Percentiles rank a stretch among this genome's conserved stretches.
Conservation (phyloP, 2,113 vertebrate species). For the Apaloderma vittatum region DNA sequence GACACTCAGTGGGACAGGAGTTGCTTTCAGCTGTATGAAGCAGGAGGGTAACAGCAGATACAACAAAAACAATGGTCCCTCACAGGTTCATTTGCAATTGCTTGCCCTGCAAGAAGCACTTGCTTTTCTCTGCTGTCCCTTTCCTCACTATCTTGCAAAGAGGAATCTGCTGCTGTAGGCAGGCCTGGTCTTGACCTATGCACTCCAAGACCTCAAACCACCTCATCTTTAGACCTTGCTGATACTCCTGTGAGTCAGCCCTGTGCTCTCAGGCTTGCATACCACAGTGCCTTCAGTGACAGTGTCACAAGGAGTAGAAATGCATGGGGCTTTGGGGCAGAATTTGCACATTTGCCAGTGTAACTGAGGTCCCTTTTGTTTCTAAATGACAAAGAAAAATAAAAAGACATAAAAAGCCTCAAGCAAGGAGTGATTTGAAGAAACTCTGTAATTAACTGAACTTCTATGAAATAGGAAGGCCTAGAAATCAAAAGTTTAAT, state of each 20-base stretch:
- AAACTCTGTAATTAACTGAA: slow-evolving; percentile 4
- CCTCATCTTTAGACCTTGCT: neutral
- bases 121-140: neutral
- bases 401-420: slow-evolving; percentile 1
- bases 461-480: neutral
- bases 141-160: neutral
- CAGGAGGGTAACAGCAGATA: neutral
- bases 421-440: neutral
- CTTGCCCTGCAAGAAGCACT: neutral
- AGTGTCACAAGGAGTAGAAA: neutral
- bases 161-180: neutral
- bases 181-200: slow-evolving; percentile 1
- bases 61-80: neutral
- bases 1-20: neutral
- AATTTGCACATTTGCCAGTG: neutral
- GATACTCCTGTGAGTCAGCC: neutral
- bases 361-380: neutral
- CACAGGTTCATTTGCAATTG: accelerated
- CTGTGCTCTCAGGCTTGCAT: neutral
- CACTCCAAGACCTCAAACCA: neutral
- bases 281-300: neutral
- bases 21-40: neutral
- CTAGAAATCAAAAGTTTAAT: slow-evolving; percentile 6
- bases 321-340: neutral
- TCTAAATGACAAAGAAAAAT: neutral